Evolutionary conservation across 2,113 vertebrate genomes (phyloP).

Genomic region (Vulpes lagopus): DNA sequence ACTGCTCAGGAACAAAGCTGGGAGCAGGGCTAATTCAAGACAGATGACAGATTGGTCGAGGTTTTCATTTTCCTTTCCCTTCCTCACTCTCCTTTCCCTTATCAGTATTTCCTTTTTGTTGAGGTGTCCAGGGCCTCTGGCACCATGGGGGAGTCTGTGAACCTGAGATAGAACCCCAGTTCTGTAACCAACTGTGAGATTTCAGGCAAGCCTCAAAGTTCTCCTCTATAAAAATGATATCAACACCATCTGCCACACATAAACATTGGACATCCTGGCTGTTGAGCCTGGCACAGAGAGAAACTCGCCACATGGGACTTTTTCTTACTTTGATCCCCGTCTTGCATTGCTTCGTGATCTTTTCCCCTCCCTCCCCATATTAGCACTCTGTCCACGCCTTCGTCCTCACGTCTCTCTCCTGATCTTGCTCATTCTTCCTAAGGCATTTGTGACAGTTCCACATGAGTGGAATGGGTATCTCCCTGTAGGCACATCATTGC

Average conservation of each 20-base stretch:
- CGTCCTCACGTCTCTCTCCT: neutral
- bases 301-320: neutral
- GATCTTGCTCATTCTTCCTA: neutral
- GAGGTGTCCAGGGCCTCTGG: neutral
- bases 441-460: neutral
- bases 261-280: neutral
- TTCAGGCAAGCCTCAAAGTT: neutral
- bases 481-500: neutral
- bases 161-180: neutral
- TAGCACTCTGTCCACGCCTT: neutral
- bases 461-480: neutral
- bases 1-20: too few species aligned
- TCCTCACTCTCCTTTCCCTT: neutral
- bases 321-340: neutral
- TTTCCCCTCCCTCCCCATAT: neutral
- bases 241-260: accelerated
- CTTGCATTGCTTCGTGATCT: neutral
- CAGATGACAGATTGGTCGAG: neutral
- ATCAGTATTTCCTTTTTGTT: neutral
- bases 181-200: neutral
- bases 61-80: neutral
- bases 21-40: neutral
- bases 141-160: neutral
- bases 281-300: neutral
- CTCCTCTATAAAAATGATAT: neutral